Conservation (phyloP, 2,797 vertebrate species). For the Crocidura indochinensis region DNA sequence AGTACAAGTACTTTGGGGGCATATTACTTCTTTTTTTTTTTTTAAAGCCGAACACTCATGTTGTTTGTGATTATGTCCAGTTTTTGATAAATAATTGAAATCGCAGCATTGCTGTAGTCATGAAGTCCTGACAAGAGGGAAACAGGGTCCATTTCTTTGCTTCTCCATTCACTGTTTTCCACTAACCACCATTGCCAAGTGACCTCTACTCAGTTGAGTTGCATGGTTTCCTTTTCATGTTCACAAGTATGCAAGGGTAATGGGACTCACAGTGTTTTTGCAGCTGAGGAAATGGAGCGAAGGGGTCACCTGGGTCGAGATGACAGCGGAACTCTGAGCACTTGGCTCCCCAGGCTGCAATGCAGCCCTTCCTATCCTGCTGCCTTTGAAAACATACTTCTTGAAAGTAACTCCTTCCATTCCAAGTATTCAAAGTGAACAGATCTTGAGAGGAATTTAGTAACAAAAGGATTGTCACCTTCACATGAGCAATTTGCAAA, state of each 20-base stretch:
- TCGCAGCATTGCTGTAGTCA: background rate
- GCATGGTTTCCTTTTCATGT: slow-evolving; percentile 46
- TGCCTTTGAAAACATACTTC: slow-evolving; percentile 40
- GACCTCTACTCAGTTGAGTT: background rate
- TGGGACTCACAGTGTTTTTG: slow-evolving; percentile 25
- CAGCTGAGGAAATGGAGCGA: slow-evolving; percentile 58
- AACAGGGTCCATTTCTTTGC: background rate
- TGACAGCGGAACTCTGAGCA: background rate
- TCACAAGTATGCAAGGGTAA: background rate
- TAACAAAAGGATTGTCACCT: slow-evolving; percentile 35
- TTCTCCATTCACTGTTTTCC: background rate
- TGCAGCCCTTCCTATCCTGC: background rate
- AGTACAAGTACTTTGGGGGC: background rate
- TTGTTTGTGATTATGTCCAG: background rate
- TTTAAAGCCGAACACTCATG: background rate
- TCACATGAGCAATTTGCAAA: background rate
- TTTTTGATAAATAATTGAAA: slow-evolving; percentile 33
- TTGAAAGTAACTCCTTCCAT: slow-evolving; percentile 33
- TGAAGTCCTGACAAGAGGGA: background rate
- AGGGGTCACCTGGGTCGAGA: background rate
- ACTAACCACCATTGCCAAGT: background rate
- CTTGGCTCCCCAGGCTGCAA: slow-evolving; percentile 15
- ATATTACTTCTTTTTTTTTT: background rate
- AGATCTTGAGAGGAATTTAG: slow-evolving; percentile 7
- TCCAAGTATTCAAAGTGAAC: background rate